Evolutionary conservation across 2,888 invertebrate species (phyloP).

Genomic region (Mactromeris polynyma): DNA sequence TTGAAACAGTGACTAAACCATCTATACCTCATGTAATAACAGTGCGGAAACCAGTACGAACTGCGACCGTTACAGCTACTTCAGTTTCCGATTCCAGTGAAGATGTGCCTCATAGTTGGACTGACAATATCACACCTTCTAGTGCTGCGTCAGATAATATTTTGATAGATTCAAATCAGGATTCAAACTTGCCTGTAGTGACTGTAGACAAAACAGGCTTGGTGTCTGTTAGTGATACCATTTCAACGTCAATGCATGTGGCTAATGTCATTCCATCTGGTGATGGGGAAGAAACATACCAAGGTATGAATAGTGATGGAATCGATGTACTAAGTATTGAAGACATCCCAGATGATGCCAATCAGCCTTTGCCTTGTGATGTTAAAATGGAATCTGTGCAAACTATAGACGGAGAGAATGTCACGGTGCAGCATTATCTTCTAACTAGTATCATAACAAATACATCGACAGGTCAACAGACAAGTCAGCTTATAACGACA

Average conservation of each 20-base stretch:
- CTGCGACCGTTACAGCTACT: background rate
- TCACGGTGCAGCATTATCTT: slow-evolving; percentile 73
- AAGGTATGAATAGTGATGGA: background rate
- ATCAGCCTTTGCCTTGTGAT: background rate
- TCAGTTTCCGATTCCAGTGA: background rate
- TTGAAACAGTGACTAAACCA: background rate
- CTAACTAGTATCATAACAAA: slow-evolving; percentile 75
- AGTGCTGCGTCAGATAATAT: background rate
- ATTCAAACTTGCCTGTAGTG: background rate
- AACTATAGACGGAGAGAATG: slow-evolving; percentile 52
- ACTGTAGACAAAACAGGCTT: background rate
- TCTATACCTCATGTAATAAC: slow-evolving; percentile 27
- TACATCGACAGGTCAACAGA: slow-evolving; percentile 70
- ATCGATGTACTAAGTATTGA: background rate
- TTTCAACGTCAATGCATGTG: background rate
- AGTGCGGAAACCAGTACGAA: background rate
- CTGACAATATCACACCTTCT: background rate
- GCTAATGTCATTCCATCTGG: background rate
- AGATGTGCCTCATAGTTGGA: background rate
- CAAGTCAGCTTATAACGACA: slow-evolving; percentile 66
- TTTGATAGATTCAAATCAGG: background rate
- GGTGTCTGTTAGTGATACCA: background rate
- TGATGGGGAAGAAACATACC: background rate
- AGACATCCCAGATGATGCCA: background rate
- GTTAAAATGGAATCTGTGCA: background rate